Evolutionary conservation across 2,113 vertebrate species (phyloP).

Genomic region (Rhegmatorhina hoffmannsi): DNA sequence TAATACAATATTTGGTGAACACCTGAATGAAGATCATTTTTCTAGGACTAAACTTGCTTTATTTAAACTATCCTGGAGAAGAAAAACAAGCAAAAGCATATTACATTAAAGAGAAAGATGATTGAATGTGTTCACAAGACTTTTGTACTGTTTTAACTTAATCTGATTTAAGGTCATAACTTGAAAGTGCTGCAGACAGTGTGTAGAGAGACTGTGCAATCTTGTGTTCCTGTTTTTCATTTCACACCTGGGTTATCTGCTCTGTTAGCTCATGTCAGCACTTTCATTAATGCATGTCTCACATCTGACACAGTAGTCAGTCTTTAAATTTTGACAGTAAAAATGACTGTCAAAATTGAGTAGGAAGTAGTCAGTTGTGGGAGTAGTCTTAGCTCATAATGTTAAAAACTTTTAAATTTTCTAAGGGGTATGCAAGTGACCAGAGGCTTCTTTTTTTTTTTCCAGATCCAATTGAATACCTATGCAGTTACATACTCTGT

Average conservation of each 20-base stretch:
- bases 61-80: neutral
- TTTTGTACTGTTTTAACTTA: neutral
- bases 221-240: neutral
- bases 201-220: neutral
- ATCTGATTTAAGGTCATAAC: neutral
- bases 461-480: neutral
- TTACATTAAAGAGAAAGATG: neutral
- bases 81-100: neutral
- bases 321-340: neutral
- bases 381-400: neutral
- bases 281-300: neutral
- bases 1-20: neutral
- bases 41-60: neutral
- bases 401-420: neutral
- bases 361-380: neutral
- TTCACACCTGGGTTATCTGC: neutral
- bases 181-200: neutral
- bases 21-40: neutral
- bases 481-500: neutral
- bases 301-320: neutral
- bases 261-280: neutral
- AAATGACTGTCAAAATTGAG: neutral
- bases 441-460: neutral
- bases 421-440: neutral
- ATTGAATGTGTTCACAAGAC: neutral